Evolutionary conservation across 2,888 invertebrate genomes (phyloP), one percentile per base, ranked within the genome.

Genomic region (Andrena hattorfiana): DNA sequence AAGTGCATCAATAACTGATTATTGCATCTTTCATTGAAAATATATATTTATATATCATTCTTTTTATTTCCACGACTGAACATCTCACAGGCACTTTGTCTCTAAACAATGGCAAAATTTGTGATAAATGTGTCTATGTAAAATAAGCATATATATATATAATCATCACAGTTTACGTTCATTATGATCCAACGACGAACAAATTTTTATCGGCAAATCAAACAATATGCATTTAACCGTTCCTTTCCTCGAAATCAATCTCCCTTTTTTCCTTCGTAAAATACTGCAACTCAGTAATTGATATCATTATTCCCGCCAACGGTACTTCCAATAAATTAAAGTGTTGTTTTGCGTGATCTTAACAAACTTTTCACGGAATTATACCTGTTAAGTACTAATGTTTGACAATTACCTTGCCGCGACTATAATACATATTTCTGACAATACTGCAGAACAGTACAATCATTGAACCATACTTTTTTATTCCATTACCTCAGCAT

Each of bases 61-160:
- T 85, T 81, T 85, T 87, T 76, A 84, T 85, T 87, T 87, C 85
- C 85, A 86, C 88, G 86, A 89, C 85, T 87, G 87, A 91, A 90
- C 89, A 85, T 91, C 86, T 91, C 88, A 91, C 92, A 93, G 93
- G 93, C 93, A 93, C 93, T 93, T 93, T 85, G 89, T 91, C 89
- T 92, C 89, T 88, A 88, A 89, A 89, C 83, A 87, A 85, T 85
- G 87, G 87, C 86, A 87, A 87, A 87, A 87, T 89, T 86, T 88
- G 85, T 87, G 89, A 87, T 85, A 86, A 70, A 79, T 81, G 79
- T 85, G 69, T 77, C 59, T 77, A 77, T 78, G 73, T 83, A 77
- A 85, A 85, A 83, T 78, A 85, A 81, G 71, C 77, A 83, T 76
- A 81, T 75, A 66, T 83, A 63, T 72, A 77, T 87, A 76, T 78